Percentiles rank a stretch among this genome's conserved stretches.
These are phyloP conservation scores for Rhabdornis inornatus DNA, from an alignment of 2,113 vertebrate species.

Conservation along the genomic window DNA sequence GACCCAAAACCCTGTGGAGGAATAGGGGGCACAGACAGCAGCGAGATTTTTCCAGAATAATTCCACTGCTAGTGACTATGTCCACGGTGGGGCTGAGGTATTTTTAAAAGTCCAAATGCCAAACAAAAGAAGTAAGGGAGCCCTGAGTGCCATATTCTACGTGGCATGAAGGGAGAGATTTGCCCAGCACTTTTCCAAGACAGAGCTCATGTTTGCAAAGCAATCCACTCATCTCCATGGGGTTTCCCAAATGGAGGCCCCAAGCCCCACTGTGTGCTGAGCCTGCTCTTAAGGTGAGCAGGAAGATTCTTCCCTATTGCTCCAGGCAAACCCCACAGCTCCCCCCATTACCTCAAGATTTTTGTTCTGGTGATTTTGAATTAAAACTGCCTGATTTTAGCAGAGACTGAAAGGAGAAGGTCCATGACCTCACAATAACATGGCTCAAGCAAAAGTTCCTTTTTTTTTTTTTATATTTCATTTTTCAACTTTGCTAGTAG, in stretches of 20 bases:
- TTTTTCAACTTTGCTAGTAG: neutral
- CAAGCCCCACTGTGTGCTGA: accelerated
- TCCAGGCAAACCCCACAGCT: neutral
- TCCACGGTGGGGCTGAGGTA: neutral
- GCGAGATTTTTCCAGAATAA: neutral
- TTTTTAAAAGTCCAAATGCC: neutral
- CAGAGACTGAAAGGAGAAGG: neutral
- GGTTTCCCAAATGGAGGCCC: neutral
- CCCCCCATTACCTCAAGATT: neutral
- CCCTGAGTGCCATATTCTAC: neutral
- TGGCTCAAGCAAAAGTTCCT: neutral
- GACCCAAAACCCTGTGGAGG: neutral
- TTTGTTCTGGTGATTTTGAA: neutral
- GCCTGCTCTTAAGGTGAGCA: neutral
- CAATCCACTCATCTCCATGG: neutral
- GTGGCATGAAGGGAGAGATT: neutral
- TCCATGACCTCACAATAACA: neutral
- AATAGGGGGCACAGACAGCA: neutral
- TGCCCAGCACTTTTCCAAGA: neutral
- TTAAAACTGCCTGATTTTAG: neutral
- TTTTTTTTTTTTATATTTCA: no score
- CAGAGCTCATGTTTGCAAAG: accelerated
- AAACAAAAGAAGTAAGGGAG: neutral
- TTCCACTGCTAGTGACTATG: neutral
- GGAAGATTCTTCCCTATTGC: neutral